phyloP scores from a whole-genome alignment of 2,797 vertebrate genomes.

The Enteromius anoplus region DNA sequence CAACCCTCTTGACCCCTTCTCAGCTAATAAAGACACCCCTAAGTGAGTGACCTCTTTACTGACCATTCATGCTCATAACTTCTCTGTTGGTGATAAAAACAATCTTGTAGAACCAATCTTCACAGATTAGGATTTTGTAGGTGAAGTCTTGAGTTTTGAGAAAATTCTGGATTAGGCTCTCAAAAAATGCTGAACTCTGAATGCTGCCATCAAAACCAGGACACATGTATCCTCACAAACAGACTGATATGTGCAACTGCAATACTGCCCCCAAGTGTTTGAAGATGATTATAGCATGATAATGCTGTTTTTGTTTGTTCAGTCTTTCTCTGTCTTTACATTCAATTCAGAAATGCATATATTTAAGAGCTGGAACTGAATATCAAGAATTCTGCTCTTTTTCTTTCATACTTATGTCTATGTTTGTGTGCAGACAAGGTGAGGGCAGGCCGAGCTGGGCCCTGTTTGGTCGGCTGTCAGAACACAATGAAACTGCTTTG shows the following conservation, averaged over 20 bases:
- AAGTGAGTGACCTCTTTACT: conserved; percentile 69
- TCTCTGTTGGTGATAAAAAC: not conserved
- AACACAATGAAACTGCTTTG: conserved; percentile 83
- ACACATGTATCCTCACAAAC: not conserved
- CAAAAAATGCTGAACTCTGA: not conserved
- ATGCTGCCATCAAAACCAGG: not conserved
- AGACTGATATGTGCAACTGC: not conserved
- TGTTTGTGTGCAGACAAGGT: conserved; percentile 69
- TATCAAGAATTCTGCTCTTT: not conserved
- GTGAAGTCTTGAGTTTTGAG: not conserved
- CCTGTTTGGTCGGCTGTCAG: conserved; percentile 80
- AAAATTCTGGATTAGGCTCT: not conserved
- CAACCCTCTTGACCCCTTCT: conserved; percentile 78
- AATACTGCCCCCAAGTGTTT: conserved; percentile 66
- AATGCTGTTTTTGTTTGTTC: not conserved
- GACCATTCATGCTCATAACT: not conserved
- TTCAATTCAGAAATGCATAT: not conserved
- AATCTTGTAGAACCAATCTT: not conserved
- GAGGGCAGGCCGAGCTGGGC: conserved; percentile 80
- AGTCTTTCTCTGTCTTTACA: not conserved
- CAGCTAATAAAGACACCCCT: conserved; percentile 67
- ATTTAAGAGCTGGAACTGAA: not conserved
- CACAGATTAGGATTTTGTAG: not conserved
- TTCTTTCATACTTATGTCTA: conserved; percentile 19
- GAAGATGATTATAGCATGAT: not conserved